Percentiles rank a stretch among this genome's conserved stretches.
phyloP scores from a whole-genome alignment of 64 coral and sea anemone genomes.

The Catalaphyllia jardinei region DNA sequence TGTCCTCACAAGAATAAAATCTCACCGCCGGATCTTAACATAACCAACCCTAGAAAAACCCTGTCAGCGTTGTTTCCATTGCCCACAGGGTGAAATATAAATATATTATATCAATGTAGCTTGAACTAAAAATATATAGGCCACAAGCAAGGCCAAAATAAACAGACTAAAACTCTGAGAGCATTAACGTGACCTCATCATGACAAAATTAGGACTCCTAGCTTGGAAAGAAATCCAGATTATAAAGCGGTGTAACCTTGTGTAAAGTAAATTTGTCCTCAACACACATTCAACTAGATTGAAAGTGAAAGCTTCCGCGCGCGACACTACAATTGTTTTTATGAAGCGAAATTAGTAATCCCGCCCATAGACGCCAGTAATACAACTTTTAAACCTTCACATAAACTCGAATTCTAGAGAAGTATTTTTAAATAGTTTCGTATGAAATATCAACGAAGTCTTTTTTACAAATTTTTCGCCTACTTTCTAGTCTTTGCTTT shows the following conservation, averaged over 20 bases:
- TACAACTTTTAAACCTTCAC: no score
- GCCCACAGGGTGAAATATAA: constrained; percentile 35
- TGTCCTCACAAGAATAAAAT: no score
- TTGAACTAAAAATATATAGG: constrained; percentile 13
- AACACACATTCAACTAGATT: not conserved
- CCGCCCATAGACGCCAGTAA: no score
- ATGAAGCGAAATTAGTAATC: no score
- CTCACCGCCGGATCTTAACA: not conserved
- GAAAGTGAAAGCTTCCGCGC: not conserved
- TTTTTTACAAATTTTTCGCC: no score
- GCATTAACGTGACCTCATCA: constrained; percentile 21
- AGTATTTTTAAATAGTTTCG: no score
- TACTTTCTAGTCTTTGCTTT: no score
- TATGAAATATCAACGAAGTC: no score
- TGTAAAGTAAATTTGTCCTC: not conserved
- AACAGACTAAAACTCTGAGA: constrained; percentile 29
- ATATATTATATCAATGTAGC: constrained; percentile 14
- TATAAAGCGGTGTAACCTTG: not conserved
- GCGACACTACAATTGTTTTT: no score
- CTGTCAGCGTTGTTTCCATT: constrained; percentile 23
- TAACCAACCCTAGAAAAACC: not conserved
- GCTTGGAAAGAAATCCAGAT: not conserved
- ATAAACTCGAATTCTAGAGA: no score
- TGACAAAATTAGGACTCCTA: not conserved
- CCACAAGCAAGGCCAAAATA: constrained; percentile 27